phyloP scores from a whole-genome alignment of 2,888 invertebrate genomes.

The Lithodes maja region DNA sequence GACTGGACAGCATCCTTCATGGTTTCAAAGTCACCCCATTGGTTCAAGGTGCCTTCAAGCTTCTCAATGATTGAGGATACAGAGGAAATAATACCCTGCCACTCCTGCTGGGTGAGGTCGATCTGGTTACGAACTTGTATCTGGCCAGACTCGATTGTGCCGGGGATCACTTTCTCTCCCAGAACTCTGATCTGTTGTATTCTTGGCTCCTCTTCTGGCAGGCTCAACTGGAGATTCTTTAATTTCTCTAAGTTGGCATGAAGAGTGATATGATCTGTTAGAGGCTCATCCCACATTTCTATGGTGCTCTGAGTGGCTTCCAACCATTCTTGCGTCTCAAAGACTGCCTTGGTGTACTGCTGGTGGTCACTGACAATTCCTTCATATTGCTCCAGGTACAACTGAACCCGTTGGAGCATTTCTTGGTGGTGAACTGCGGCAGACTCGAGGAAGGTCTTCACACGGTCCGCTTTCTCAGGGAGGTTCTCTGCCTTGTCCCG shows the following conservation, averaged over 20 bases:
- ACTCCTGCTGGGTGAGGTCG: constrained; percentile 91
- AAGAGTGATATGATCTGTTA: constrained; percentile 87
- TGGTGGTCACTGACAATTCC: constrained; percentile 92
- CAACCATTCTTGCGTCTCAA: constrained; percentile 91
- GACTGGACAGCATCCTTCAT: constrained; percentile 88
- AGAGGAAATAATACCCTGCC: constrained; percentile 87
- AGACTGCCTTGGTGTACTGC: constrained; percentile 89
- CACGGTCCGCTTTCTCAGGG: constrained; percentile 85
- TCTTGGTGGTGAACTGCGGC: constrained; percentile 84
- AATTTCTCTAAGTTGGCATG: constrained; percentile 91
- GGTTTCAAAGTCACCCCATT: constrained; percentile 94
- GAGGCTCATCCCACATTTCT: constrained; percentile 86
- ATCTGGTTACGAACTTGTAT: constrained; percentile 90
- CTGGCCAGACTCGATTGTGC: constrained; percentile 88
- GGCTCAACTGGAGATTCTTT: constrained; percentile 78
- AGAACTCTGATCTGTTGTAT: constrained; percentile 86
- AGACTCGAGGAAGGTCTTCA: constrained; percentile 82
- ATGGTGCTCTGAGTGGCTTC: constrained; percentile 89
- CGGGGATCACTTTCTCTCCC: constrained; percentile 93
- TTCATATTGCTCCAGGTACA: constrained; percentile 89
- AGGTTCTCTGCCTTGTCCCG: constrained; percentile 86
- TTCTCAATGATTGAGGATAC: constrained; percentile 85
- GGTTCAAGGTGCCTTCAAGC: constrained; percentile 87
- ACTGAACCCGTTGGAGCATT: constrained; percentile 82
- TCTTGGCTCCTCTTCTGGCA: constrained; percentile 90